Conservation (phyloP, 2,888 invertebrate genomes). For the Clivina fossor region DNA sequence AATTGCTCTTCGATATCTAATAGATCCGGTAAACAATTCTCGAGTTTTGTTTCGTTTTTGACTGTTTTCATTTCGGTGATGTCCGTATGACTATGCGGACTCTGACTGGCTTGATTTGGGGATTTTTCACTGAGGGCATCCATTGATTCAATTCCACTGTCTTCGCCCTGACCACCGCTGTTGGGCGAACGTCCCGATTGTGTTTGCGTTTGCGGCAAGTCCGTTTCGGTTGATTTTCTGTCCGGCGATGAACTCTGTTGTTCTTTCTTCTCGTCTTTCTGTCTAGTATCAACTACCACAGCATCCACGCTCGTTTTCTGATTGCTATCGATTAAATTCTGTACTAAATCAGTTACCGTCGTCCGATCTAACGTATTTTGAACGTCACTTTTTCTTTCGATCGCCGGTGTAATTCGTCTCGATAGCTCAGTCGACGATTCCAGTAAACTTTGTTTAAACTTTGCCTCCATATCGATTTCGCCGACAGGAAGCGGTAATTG, state of each 20-base stretch:
- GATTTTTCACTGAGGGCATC: constrained; percentile 91
- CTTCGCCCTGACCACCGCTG: constrained; percentile 69
- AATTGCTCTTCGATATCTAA: constrained; percentile 70
- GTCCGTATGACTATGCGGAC: constrained; percentile 61
- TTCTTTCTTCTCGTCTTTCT: constrained; percentile 5
- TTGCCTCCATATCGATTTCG: constrained; percentile 58
- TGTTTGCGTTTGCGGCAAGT: constrained; percentile 33
- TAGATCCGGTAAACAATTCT: constrained; percentile 58
- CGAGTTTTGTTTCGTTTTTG: constrained; percentile 40
- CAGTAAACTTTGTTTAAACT: constrained; percentile 61
- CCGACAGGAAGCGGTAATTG: constrained; percentile 54
- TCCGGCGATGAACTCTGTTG: constrained; percentile 1
- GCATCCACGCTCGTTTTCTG: constrained; percentile 12
- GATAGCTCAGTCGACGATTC: constrained; percentile 50
- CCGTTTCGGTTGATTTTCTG: constrained; percentile 23
- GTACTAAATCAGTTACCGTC: constrained; percentile 43
- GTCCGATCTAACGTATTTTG: constrained; percentile 39
- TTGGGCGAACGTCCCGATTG: constrained; percentile 50
- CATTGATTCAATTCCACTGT: constrained; percentile 92
- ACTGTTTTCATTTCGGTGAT: constrained; percentile 43
- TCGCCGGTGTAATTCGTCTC: constrained; percentile 7
- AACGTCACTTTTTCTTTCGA: constrained; percentile 38
- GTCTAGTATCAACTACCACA: constrained; percentile 19
- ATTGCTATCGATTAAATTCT: constrained; percentile 42
- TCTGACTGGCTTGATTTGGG: constrained; percentile 82